Conservation (phyloP, 2,113 vertebrate species). For the Petroica traversi region DNA sequence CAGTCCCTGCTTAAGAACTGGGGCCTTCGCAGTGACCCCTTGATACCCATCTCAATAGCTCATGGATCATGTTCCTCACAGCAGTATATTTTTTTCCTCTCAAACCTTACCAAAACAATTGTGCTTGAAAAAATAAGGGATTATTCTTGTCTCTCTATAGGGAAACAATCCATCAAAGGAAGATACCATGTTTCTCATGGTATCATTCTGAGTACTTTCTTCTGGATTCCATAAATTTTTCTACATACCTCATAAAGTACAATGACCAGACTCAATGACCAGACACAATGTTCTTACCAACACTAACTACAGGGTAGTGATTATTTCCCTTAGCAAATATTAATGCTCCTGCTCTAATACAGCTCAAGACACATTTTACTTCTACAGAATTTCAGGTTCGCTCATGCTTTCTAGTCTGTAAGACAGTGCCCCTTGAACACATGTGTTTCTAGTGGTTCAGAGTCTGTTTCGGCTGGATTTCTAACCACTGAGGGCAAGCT, state of each 20-base stretch:
- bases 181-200: neutral
- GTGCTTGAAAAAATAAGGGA: neutral
- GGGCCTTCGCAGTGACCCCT: neutral
- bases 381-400: neutral
- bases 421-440: fast-evolving
- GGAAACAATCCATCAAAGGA: neutral
- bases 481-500: neutral
- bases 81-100: neutral
- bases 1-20: neutral
- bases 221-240: neutral
- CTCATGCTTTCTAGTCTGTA: neutral
- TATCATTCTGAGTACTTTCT: neutral
- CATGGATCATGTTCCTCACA: neutral
- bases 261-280: neutral
- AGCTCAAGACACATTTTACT: neutral
- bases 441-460: neutral
- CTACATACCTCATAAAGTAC: neutral
- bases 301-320: neutral
- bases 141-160: neutral
- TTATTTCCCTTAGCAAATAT: neutral
- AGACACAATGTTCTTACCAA: neutral
- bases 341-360: neutral
- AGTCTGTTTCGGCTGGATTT: neutral
- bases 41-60: neutral
- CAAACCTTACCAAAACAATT: neutral